phyloP scores from a whole-genome alignment of 2,113 vertebrate genomes.

The Corythornis cristatus region DNA sequence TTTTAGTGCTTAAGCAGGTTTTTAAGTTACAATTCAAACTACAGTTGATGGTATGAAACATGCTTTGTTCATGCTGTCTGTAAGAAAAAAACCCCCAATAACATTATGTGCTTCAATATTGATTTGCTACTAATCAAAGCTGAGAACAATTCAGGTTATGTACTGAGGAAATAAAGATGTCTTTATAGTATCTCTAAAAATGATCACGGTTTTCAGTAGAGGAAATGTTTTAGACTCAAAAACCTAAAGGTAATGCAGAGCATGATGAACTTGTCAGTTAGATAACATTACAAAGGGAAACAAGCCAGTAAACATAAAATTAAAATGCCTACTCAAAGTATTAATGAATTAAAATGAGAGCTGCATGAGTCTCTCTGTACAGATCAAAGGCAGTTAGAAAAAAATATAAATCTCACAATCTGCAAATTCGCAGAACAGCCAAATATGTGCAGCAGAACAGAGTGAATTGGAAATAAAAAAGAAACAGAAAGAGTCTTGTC shows the following conservation, averaged over 20 bases:
- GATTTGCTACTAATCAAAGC: constrained; percentile 31
- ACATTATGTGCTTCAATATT: background rate
- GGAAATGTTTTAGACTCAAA: constrained; percentile 9
- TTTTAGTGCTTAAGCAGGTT: background rate
- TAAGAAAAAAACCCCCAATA: background rate
- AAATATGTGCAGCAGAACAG: constrained; percentile 31
- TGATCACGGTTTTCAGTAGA: constrained; percentile 12
- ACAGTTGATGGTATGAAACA: background rate
- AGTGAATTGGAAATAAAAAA: constrained; percentile 27
- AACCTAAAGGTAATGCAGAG: constrained; percentile 27
- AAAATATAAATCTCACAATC: background rate
- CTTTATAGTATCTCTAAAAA: background rate
- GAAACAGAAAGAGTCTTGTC: constrained; percentile 21
- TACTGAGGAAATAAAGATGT: background rate
- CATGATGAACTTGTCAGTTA: background rate
- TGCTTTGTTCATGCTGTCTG: background rate
- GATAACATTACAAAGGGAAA: constrained; percentile 37
- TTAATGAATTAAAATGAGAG: constrained; percentile 51
- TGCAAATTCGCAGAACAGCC: constrained; percentile 47
- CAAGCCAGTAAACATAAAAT: constrained; percentile 40
- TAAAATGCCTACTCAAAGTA: constrained; percentile 47
- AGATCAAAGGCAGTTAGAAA: constrained; percentile 42
- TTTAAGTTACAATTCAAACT: background rate
- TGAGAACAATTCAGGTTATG: constrained; percentile 8
- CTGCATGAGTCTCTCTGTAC: constrained; percentile 10